Base-by-base conservation (phyloP, 2,797 vertebrate genomes). In the Cichlasoma orientale region DNA sequence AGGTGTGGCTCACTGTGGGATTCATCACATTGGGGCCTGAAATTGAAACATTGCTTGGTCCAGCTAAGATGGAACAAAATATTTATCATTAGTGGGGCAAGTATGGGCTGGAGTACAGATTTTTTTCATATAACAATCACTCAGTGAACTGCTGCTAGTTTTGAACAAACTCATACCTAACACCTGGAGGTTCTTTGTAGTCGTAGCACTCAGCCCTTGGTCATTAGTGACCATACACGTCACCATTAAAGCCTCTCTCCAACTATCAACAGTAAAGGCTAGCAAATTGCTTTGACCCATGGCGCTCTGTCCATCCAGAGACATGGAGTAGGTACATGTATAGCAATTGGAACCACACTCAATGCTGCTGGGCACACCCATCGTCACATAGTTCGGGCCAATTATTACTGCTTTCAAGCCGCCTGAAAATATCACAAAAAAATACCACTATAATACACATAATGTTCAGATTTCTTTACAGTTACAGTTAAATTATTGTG, bases 11-110 rank as follows among this genome's bases (percentile, higher is more conserved):
- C 56, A 33, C 44, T n/a, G 63, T 68, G 11, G 63, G 41, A 50
- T 68, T 68, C 44, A 68, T 50, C 63, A n/a, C 12, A 8, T 4
- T 54, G 5, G 89, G 61, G 19, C 93, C 92, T 52, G 70, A 7
- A 79, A 94, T 86, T 29, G 83, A 72, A 68, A 92, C 7, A 56
- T 90, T 87, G 25, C 58, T 27, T 2, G 93, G 92, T 74, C 93
- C 91, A 47, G 27, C 93, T 93, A 1, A 56, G 1, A 75, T 58
- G 58, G 36, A 13, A 72, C 31, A 53, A 84, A 19, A 78, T 5
- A 21, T 18, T 31, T 66, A 23, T 44, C 50, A 59, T 72, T n/a
- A 56, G 18, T 38, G 23, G 12, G 36, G 31, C 11, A 41, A 19
- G 12, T 36, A 36, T 18, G 33, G 14, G 25, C 23, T 27, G 12